phyloP scores from a whole-genome alignment of 1,140 invertebrate species.

The Drosophila sechellia region DNA sequence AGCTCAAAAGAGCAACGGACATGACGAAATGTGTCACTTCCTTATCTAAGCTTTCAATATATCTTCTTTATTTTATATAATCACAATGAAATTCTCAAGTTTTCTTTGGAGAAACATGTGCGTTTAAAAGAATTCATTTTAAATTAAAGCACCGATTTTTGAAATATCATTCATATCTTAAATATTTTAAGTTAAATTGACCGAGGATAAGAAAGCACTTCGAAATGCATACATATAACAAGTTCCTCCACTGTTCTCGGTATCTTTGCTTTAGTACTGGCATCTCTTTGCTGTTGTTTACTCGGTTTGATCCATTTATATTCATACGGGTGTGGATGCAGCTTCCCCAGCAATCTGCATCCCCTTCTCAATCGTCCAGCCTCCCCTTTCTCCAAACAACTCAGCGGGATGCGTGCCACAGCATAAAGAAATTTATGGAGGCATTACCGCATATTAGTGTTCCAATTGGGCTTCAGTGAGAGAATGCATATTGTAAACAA shows the following conservation, averaged over 20 bases:
- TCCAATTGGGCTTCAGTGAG: slow-evolving; percentile 40
- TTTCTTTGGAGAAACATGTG: no score
- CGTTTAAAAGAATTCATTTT: no score
- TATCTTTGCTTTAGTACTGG: slow-evolving; percentile 14
- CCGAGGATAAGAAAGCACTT: slow-evolving; percentile 3
- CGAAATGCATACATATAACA: not conserved
- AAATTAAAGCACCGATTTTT: no score
- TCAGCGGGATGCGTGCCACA: slow-evolving; percentile 34
- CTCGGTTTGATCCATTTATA: slow-evolving; percentile 37
- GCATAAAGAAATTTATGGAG: slow-evolving; percentile 65
- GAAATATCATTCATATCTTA: not conserved
- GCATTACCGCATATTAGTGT: slow-evolving; percentile 40
- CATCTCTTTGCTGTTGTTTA: slow-evolving; percentile 45
- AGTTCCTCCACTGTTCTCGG: slow-evolving; percentile 11
- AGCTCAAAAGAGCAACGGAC: not conserved
- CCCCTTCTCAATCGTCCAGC: slow-evolving; percentile 6
- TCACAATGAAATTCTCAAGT: no score
- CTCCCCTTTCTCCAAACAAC: slow-evolving; percentile 7
- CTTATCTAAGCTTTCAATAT: not conserved
- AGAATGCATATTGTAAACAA: slow-evolving; percentile 56
- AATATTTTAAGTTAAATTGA: not conserved
- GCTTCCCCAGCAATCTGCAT: slow-evolving; percentile 15
- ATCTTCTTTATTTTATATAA: not conserved
- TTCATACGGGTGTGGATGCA: slow-evolving; percentile 53
- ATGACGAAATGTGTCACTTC: not conserved